Base-by-base conservation (phyloP, 2,113 vertebrate genomes). In the Sula dactylatra region DNA sequence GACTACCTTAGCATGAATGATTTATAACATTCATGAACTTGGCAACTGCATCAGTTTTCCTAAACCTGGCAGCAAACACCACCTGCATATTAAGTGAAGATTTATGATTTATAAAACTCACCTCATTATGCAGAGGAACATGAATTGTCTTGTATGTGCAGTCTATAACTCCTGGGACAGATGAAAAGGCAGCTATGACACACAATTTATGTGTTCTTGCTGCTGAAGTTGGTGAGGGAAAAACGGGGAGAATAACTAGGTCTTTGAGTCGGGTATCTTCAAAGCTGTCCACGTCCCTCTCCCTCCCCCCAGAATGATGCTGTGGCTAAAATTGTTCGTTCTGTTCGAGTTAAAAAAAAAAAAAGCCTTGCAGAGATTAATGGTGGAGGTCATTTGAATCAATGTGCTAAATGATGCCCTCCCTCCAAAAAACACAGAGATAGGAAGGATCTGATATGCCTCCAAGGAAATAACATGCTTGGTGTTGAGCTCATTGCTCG, bases 11-110 rank as follows among this genome's bases (percentile, higher is more conserved):
- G 88, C 96, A 97, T 98, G 97, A 97, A 98, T 98, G 97, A 98
- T 98, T 98, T 98, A 98, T 93, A 95, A 97, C 96, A 98, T 96
- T 97, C 97, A 97, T 97, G 95, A 98, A 98, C 96, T 96, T 98
- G 95, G 97, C 95, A 97, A 98, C 97, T 94, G 96, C 95, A 97
- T 97, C 96, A 90, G 96, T 96, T 98, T 98, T 98, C 96, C 97
- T 96, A 98, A 98, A 98, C 88, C 96, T 98, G 97, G 97, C 97
- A 98, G 93, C 94, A 88, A 98, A 97, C 90, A 97, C 97, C 93
- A 98, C 95, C 97, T 98, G 98, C 97, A 97, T 98, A 96, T 97
- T 98, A 97, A 98, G 96, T 96, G 93, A 98, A 98, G 97, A 98
- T 97, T 98, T 98, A 98, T 97, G 97, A 97, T 97, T 98, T 98